A percentile compares a stretch with the other conserved stretches of the same genome.
Conservation (phyloP, 1,140 invertebrate species). For the Hirudo medicinalis region DNA sequence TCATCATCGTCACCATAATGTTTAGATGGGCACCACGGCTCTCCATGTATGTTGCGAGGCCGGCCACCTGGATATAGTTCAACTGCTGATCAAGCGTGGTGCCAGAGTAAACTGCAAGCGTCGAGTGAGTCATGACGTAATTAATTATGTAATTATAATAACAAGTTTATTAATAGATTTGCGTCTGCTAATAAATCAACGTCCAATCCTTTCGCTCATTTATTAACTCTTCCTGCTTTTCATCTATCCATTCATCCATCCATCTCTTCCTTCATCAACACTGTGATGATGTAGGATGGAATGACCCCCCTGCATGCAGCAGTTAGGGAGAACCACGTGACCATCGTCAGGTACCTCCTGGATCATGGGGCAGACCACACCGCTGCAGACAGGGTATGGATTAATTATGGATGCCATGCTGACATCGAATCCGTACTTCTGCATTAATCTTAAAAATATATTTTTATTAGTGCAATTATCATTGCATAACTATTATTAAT, state of each 20-base stretch:
- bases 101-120: slow-evolving; percentile 64
- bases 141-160: slow-evolving; percentile 79
- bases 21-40: slow-evolving; percentile 64
- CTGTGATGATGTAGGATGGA: slow-evolving; percentile 73
- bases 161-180: slow-evolving; percentile 87
- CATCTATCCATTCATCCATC: too few relatives aligned
- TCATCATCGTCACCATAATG: not conserved
- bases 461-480: too few relatives aligned
- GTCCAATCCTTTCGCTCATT: too few relatives aligned
- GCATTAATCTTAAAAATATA: too few relatives aligned
- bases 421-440: too few relatives aligned
- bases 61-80: slow-evolving; percentile 81
- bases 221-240: too few relatives aligned
- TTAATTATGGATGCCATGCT: slow-evolving; percentile 53
- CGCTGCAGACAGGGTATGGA: slow-evolving; percentile 90
- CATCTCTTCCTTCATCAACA: slow-evolving; percentile 54
- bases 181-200: too few relatives aligned
- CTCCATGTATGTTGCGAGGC: slow-evolving; percentile 91
- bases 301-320: slow-evolving; percentile 99
- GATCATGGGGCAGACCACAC: slow-evolving; percentile 91
- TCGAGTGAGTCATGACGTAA: slow-evolving; percentile 93
- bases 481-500: too few relatives aligned
- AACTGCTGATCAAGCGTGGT: slow-evolving; percentile 73
- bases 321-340: slow-evolving; percentile 95
- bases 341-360: slow-evolving; percentile 81